phyloP scores from a whole-genome alignment of 2,113 vertebrate species.

The Phalacrocorax brasilianus region DNA sequence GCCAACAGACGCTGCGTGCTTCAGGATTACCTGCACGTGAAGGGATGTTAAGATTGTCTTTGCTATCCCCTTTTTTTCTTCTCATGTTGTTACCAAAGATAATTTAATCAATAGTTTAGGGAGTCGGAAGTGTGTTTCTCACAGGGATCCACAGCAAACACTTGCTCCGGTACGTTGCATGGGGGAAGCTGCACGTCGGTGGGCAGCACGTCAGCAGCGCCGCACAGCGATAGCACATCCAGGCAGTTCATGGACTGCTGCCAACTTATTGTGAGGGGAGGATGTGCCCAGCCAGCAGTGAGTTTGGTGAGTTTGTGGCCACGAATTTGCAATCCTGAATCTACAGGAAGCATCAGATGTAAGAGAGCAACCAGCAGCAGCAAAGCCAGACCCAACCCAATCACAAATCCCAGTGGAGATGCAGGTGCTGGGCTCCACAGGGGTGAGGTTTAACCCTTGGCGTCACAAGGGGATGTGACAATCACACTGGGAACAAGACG shows the following conservation, averaged over 20 bases:
- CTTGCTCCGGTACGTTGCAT: fast-evolving
- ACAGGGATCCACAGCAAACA: neutral
- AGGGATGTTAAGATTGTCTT: neutral
- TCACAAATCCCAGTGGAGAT: neutral
- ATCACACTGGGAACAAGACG: neutral
- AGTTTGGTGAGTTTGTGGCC: neutral
- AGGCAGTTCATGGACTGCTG: neutral
- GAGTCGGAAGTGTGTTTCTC: neutral
- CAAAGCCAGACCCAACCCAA: neutral
- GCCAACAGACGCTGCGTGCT: neutral
- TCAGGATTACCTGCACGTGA: neutral
- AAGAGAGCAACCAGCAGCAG: neutral
- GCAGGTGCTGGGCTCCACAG: neutral
- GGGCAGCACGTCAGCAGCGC: neutral
- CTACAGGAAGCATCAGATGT: neutral
- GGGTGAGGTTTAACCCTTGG: neutral
- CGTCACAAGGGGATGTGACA: neutral
- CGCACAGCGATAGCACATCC: neutral
- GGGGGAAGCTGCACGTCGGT: neutral
- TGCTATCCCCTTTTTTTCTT: neutral
- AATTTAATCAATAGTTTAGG: neutral
- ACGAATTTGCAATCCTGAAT: neutral
- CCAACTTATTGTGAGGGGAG: neutral
- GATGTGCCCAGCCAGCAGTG: neutral
- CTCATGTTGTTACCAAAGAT: neutral